phyloP scores from a whole-genome alignment of 1,140 invertebrate genomes.

The Gonatopus flavifemur region DNA sequence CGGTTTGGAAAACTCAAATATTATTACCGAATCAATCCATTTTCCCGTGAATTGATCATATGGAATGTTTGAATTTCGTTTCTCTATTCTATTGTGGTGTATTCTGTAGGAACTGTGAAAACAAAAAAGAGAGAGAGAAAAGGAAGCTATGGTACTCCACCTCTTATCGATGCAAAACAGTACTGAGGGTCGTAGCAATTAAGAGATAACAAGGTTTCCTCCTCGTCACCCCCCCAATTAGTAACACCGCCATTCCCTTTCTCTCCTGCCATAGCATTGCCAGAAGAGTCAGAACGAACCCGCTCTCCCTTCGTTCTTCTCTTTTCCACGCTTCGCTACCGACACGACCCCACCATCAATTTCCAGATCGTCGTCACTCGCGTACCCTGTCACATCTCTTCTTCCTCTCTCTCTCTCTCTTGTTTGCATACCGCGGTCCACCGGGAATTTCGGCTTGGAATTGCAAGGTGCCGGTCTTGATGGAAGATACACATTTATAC shows the following conservation, averaged over 20 bases:
- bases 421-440: slow-evolving; percentile 29
- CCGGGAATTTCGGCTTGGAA: slow-evolving; percentile 13
- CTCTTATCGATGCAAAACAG: slow-evolving; percentile 58
- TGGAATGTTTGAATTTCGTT: too few relatives aligned
- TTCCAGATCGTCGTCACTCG: slow-evolving; percentile 5
- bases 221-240: slow-evolving; percentile 56
- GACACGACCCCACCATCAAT: too few relatives aligned
- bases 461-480: slow-evolving; percentile 25
- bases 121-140: slow-evolving; percentile 14
- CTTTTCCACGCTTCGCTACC: slow-evolving; percentile 10
- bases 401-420: background rate
- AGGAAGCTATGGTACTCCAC: slow-evolving; percentile 13
- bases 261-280: slow-evolving; percentile 12
- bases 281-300: slow-evolving; percentile 20
- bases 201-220: slow-evolving; percentile 60
- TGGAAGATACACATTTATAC: slow-evolving; percentile 20
- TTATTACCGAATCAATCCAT: too few relatives aligned
- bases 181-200: slow-evolving; percentile 56
- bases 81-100: too few relatives aligned
- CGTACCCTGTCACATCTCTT: background rate
- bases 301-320: slow-evolving; percentile 20
- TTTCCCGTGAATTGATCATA: too few relatives aligned
- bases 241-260: slow-evolving; percentile 45
- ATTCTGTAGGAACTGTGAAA: background rate
- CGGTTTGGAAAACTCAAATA: background rate